Base-by-base conservation (phyloP, 2,113 vertebrate genomes). In the Vidua chalybeata region DNA sequence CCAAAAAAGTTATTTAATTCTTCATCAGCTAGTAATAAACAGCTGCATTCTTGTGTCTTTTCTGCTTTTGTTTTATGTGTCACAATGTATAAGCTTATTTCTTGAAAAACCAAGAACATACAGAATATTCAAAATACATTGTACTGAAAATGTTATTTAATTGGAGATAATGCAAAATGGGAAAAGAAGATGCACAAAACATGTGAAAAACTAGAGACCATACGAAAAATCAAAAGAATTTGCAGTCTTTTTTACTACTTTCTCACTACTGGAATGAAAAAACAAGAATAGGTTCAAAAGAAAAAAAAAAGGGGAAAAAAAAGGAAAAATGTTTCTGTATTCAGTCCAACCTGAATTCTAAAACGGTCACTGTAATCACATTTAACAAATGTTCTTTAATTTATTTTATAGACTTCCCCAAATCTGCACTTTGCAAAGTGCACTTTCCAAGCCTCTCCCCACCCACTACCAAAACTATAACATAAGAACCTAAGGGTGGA, bases 1-100 rank as follows among this genome's bases (percentile, higher is more conserved):
- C 90, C 59, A 84, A 87, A 95, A 96, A 97, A 96, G 92, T 97
- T 97, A 95, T 94, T 91, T 96, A 94, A 97, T 94, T 96, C 96
- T 96, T 93, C 93, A 96, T 92, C 93, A 97, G 78, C 93, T 75
- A 93, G 77, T 93, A 91, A 97, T 94, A 96, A 96, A 94, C 77
- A 96, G 96, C 83, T 96, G 80, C 94, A 93, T 71, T 92, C 86
- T 72, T 86, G 54, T 84, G 74, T 64, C 75, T 93, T 89, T 87
- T 95, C 78, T 85, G 62, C 69, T 88, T 95, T 97, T 96, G 90
- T 94, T 90, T 97, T 79, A 61, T 83, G 84, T 90, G 69, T 51
- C 90, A 89, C n/a, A 94, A 68, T 82, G 59, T 96, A 96, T 87
- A 97, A 90, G 81, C 74, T 86, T 93, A 71, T 94, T 96, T 96